Evolutionary conservation across 2,888 invertebrate species (phyloP), one percentile per base, ranked within the genome.

Genomic region (Rhingia rostrata): DNA sequence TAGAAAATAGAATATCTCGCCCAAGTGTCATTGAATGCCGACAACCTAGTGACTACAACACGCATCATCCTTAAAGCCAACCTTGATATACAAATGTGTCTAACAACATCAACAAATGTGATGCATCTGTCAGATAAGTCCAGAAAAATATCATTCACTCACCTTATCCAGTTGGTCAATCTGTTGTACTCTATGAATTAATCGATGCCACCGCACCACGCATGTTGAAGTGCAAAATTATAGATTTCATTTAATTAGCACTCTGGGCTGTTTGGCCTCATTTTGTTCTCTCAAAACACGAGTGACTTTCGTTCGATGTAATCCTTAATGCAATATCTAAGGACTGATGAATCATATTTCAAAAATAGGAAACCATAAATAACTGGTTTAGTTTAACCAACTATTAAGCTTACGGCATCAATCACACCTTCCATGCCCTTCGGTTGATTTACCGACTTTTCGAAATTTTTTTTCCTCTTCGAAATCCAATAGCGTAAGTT

Each of bases 71-170:
- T 35, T 33, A 56, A 56, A 78, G 54, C 14, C 14, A 75, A 75
- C 81, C 81, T 69, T 75, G 75, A 64, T 74, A 58, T 45, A 80
- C 41, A 49, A 22, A 58, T 69, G n/a, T 63, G 67, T 49, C 54
- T 39, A 61, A 53, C 47, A 61, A 58, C 14, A 35, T 14, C 7
- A 56, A 10, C 67, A 67, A 74, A 63, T 58, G 51, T 43, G 56
- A 69, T 69, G 51, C 47, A 69, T 63, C 54, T 69, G 56, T 51
- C 69, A 58, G 81, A 69, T 45, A 58, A 51, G 43, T 30, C 10
- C 6, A 64, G 9, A 45, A 14, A n/a, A 54, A 54, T 54, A 61
- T 67, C 30, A 61, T 45, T 6, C 33, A 12, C 12, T 33, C 63
- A 43, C 56, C 32, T 30, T 54, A 39, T 60, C 43, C 58, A 64